A percentile compares a stretch with the other conserved stretches of the same genome.
These are phyloP conservation scores for Sinocyclocheilus anshuiensis DNA, from an alignment of 2,113 vertebrate species.

Conservation along the genomic window DNA sequence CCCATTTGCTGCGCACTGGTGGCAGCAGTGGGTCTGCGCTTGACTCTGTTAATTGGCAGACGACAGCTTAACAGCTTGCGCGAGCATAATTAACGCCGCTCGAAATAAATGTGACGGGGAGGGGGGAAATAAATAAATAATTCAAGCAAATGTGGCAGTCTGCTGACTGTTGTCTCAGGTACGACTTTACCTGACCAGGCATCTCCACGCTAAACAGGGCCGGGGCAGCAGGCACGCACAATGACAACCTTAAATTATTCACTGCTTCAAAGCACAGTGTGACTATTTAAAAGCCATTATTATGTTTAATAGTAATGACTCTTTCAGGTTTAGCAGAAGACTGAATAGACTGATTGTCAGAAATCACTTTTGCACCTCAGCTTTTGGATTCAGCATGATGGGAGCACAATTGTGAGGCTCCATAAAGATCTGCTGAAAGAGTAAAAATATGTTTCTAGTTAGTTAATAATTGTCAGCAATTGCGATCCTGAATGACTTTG, in stretches of 20 bases:
- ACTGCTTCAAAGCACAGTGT: conserved; percentile 68
- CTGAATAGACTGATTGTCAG: conserved; percentile 63
- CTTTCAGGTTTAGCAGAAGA: conserved; percentile 65
- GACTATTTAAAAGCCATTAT: conserved; percentile 79
- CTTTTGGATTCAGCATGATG: background rate
- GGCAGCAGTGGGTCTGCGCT: too few relatives aligned
- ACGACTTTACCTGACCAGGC: conserved; percentile 68
- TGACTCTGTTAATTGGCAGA: too few relatives aligned
- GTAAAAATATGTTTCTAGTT: background rate
- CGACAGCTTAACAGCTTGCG: too few relatives aligned
- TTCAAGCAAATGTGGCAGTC: conserved; percentile 66
- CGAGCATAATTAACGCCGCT: too few relatives aligned
- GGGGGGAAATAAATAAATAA: conserved; percentile 67
- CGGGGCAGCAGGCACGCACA: conserved; percentile 9
- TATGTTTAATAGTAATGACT: conserved; percentile 82
- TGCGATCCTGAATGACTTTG: background rate
- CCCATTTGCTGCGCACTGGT: too few relatives aligned
- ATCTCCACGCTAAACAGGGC: conserved; percentile 37
- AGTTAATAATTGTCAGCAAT: background rate
- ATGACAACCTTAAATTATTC: conserved; percentile 74
- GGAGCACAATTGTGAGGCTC: background rate
- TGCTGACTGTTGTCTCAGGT: conserved; percentile 72
- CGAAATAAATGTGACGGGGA: too few relatives aligned
- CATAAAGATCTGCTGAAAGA: background rate
- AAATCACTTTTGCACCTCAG: conserved; percentile 59